phyloP scores from a whole-genome alignment of 2,113 vertebrate species.

The Pseudorhombus dupliciocellatus region DNA sequence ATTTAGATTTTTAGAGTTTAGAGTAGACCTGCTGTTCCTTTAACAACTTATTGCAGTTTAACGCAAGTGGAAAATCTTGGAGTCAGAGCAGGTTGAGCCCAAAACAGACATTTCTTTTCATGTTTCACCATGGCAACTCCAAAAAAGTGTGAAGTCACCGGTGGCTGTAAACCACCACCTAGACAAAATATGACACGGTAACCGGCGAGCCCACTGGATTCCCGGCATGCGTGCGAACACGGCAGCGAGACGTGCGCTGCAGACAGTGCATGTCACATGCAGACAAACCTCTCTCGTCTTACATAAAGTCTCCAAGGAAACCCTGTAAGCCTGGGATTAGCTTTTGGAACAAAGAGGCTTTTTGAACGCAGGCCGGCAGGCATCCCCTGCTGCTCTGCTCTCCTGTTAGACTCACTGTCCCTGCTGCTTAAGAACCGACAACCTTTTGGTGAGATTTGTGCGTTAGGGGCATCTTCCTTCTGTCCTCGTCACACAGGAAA shows the following conservation, averaged over 20 bases:
- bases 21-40: neutral
- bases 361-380: constrained; percentile 39
- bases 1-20: no score
- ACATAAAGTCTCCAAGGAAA: constrained; percentile 34
- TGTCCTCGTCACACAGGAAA: constrained; percentile 24
- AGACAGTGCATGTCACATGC: constrained; percentile 42
- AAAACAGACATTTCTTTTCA: neutral
- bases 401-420: neutral
- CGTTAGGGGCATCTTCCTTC: constrained; percentile 30
- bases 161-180: neutral
- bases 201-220: neutral
- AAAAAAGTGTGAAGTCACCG: neutral
- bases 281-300: constrained; percentile 46
- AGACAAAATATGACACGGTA: constrained; percentile 5
- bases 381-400: constrained; percentile 8
- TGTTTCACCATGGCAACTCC: neutral
- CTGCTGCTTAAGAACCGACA: neutral
- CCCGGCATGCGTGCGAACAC: neutral
- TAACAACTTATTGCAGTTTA: no score
- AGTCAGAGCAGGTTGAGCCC: neutral
- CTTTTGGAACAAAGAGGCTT: constrained; percentile 63
- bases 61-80: neutral
- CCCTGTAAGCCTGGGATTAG: constrained; percentile 72
- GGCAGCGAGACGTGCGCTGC: constrained; percentile 4
- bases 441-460: neutral